Conservation (phyloP, 2,113 vertebrate species). For the Larimichthys polyactis region DNA sequence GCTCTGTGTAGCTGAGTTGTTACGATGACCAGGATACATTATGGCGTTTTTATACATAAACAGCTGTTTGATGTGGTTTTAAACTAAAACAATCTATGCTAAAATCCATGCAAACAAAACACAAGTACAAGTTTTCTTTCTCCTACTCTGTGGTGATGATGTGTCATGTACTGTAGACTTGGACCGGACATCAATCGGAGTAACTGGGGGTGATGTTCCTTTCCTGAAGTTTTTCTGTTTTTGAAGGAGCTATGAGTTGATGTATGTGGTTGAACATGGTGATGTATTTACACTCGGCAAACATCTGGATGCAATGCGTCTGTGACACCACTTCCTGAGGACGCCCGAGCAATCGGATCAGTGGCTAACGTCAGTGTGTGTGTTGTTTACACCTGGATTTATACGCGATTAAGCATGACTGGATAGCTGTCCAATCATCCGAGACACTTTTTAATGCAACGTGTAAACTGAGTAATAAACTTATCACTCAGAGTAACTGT, state of each 20-base stretch:
- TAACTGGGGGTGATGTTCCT: background rate
- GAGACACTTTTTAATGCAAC: conserved; percentile 39
- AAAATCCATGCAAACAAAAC: background rate
- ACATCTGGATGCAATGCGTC: conserved; percentile 29
- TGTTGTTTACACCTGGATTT: conserved; percentile 57
- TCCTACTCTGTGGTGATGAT: background rate
- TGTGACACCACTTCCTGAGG: conserved; percentile 6
- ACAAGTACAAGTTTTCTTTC: background rate
- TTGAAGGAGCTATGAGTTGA: background rate
- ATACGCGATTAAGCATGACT: conserved; percentile 40
- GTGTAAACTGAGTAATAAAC: conserved; percentile 63
- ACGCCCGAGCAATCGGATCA: background rate
- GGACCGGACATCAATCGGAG: background rate
- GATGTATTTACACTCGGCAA: conserved; percentile 10
- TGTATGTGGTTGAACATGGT: background rate
- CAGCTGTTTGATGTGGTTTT: background rate
- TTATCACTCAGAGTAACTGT: conserved; percentile 46
- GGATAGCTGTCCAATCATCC: conserved; percentile 30
- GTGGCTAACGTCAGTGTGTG: background rate
- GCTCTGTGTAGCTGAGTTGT: background rate
- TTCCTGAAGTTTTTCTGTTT: background rate
- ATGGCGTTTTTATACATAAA: background rate
- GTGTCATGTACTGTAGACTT: background rate
- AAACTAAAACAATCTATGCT: background rate
- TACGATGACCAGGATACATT: background rate